phyloP scores from a whole-genome alignment of 2,113 vertebrate genomes.

The Bufo gargarizans region DNA sequence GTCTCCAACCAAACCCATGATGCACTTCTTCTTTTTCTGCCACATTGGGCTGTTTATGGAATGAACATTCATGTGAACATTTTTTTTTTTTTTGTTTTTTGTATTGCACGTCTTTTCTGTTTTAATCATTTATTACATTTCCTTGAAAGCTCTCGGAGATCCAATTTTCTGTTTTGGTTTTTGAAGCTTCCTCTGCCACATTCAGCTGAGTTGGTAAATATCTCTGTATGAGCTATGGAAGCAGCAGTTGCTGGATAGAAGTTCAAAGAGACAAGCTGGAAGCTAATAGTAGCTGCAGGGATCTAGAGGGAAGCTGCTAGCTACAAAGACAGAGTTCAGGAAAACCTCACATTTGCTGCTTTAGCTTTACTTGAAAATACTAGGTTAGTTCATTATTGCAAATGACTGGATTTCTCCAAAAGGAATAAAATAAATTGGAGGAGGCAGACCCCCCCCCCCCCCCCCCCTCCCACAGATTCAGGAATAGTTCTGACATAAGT shows the following conservation, averaged over 20 bases:
- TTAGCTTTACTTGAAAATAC: neutral
- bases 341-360: neutral
- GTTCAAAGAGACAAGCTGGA: slow-evolving; percentile 43
- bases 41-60: too few relatives aligned
- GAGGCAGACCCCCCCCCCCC: neutral
- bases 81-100: too few relatives aligned
- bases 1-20: too few relatives aligned
- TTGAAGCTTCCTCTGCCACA: slow-evolving; percentile 7
- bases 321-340: slow-evolving; percentile 28
- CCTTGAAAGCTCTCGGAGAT: neutral
- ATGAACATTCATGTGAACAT: too few relatives aligned
- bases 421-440: neutral
- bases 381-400: neutral
- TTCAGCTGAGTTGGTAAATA: slow-evolving; percentile 20
- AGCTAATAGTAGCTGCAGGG: slow-evolving; percentile 47
- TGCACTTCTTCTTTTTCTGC: too few relatives aligned
- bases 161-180: slow-evolving; percentile 10
- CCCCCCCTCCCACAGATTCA: neutral
- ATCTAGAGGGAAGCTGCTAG: slow-evolving; percentile 19
- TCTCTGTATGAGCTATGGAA: slow-evolving; percentile 6
- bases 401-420: neutral
- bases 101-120: too few relatives aligned
- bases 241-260: slow-evolving; percentile 4
- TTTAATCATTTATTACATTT: slow-evolving; percentile 22
- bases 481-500: neutral